Evolutionary conservation across 2,113 vertebrate species (phyloP).

Genomic region (Barnardius zonarius): DNA sequence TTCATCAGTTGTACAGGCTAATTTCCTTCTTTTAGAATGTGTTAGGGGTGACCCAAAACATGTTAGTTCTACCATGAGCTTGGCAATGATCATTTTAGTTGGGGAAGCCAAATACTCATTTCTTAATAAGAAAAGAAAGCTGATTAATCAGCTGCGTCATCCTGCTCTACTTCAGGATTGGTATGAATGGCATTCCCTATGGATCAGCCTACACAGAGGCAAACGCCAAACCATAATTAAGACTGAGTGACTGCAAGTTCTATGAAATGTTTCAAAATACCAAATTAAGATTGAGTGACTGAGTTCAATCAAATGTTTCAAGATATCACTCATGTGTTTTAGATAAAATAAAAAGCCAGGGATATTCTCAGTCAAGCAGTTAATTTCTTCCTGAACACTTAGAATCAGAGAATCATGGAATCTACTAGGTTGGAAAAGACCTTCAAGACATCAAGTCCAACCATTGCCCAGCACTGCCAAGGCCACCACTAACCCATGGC

Average conservation of each 20-base stretch:
- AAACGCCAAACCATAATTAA: neutral
- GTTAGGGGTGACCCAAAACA: neutral
- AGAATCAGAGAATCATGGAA: neutral
- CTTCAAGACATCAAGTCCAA: neutral
- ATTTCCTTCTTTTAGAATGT: neutral
- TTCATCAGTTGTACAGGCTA: neutral
- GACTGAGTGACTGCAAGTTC: constrained; percentile 1
- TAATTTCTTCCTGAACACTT: neutral
- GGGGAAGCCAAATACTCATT: neutral
- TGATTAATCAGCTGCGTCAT: constrained; percentile 46
- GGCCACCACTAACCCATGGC: neutral
- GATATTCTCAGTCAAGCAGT: neutral
- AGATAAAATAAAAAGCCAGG: neutral
- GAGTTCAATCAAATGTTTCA: neutral
- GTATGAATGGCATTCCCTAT: constrained; percentile 11
- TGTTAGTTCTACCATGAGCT: neutral
- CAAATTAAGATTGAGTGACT: neutral
- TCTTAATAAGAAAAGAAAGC: neutral
- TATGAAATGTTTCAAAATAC: neutral
- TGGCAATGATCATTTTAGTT: neutral
- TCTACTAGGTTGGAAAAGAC: neutral
- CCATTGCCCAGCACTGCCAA: neutral
- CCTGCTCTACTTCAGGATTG: neutral
- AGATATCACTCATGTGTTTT: neutral
- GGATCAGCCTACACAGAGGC: neutral